Evolutionary conservation across 1,140 invertebrate genomes (phyloP).

Genomic region (Ips nitidus): DNA sequence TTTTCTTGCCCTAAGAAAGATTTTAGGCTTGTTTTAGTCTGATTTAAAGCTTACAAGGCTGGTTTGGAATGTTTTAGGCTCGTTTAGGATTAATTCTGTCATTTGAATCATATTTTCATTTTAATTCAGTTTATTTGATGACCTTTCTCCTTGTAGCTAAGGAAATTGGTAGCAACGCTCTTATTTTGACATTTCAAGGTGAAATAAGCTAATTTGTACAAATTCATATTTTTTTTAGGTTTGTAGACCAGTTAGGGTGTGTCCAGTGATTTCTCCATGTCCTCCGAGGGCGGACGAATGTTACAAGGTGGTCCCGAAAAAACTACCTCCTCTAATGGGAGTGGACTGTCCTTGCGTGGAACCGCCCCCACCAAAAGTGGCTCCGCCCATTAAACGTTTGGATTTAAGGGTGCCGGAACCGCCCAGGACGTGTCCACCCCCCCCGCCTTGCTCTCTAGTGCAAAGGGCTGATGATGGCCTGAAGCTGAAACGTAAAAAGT

Average conservation of each 20-base stretch:
- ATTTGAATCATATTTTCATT: too few species aligned
- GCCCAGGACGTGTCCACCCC: conserved; percentile 15
- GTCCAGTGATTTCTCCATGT: conserved; percentile 20
- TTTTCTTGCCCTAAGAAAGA: too few species aligned
- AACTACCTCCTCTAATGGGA: conserved; percentile 13
- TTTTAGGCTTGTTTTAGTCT: too few species aligned
- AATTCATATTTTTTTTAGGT: conserved; percentile 1
- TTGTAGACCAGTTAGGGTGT: conserved; percentile 19
- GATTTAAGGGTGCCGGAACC: conserved; percentile 29
- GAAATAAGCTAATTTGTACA: too few species aligned
- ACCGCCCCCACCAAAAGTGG: conserved; percentile 5
- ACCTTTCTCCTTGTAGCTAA: too few species aligned
- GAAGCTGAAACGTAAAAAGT: conserved; percentile 16
- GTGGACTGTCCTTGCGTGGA: conserved; percentile 31
- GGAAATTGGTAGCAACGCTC: too few species aligned
- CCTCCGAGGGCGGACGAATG: conserved; percentile 33
- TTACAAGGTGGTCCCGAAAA: conserved; percentile 15
- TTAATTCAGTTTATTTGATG: too few species aligned
- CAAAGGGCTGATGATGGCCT: conserved; percentile 26
- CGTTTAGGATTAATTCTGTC: too few species aligned
- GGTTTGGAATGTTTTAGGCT: too few species aligned
- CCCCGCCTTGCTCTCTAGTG: background rate
- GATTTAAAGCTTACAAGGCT: too few species aligned
- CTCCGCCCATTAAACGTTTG: conserved; percentile 25
- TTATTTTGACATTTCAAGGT: too few species aligned